These are phyloP conservation scores for Sebastes fasciatus DNA, from an alignment of 2,113 vertebrate genomes.

Conservation along the genomic window DNA sequence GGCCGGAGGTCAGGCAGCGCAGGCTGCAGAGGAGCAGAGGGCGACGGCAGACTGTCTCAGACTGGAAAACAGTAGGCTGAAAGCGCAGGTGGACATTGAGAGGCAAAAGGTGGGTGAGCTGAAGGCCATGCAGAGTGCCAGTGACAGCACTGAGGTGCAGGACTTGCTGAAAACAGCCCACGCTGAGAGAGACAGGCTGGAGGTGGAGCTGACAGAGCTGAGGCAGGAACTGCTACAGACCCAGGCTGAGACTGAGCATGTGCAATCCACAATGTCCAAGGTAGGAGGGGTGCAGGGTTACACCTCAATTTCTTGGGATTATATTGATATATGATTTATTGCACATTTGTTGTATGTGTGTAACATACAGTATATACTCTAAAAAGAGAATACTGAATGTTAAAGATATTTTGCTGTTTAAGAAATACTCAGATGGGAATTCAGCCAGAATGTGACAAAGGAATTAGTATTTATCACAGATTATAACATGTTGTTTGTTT, in stretches of 20 bases:
- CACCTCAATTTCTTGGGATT: neutral
- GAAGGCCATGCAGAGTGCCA: slow-evolving; percentile 81
- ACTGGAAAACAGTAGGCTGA: slow-evolving; percentile 89
- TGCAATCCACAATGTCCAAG: slow-evolving; percentile 87
- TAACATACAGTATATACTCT: neutral
- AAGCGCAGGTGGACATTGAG: slow-evolving; percentile 89
- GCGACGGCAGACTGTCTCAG: slow-evolving; percentile 84
- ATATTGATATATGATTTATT: neutral
- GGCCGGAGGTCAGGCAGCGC: slow-evolving; percentile 65
- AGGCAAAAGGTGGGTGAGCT: slow-evolving; percentile 88
- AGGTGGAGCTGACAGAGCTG: slow-evolving; percentile 87
- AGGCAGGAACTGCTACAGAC: slow-evolving; percentile 89
- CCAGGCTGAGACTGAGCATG: slow-evolving; percentile 85
- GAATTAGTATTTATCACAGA: neutral
- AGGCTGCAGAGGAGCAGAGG: slow-evolving; percentile 85
- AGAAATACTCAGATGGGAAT: neutral
- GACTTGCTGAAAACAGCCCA: slow-evolving; percentile 87
- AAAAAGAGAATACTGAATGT: neutral
- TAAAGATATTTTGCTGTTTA: neutral
- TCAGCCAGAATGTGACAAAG: neutral
- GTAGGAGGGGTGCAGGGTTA: slow-evolving; percentile 71
- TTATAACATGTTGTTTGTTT: neutral
- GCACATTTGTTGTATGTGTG: neutral
- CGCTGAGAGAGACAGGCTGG: slow-evolving; percentile 89
- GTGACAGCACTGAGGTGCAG: slow-evolving; percentile 86